Evolutionary conservation across 2,113 vertebrate species (phyloP).

Genomic region (Pimephales promelas): DNA sequence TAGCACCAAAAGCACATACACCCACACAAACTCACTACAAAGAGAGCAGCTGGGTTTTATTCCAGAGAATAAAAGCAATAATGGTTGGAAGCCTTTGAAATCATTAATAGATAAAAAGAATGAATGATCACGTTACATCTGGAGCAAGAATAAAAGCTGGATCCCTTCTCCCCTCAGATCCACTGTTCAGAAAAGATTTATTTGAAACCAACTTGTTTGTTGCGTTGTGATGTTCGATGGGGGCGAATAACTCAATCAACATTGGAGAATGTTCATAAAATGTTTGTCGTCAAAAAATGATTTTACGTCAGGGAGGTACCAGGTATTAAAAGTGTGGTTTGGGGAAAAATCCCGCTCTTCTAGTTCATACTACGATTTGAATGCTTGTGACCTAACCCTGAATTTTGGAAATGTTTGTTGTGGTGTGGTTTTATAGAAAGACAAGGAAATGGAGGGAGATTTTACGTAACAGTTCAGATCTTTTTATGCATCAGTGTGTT

Average conservation of each 20-base stretch:
- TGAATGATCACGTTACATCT: constrained; percentile 64
- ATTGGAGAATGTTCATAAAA: neutral
- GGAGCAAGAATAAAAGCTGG: constrained; percentile 61
- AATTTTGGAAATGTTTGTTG: neutral
- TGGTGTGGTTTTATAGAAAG: neutral
- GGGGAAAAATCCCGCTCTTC: constrained; percentile 7
- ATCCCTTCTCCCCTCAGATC: constrained; percentile 60
- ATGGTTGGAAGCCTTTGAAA: constrained; percentile 66
- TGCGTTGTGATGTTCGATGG: neutral
- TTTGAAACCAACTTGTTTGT: constrained; percentile 38
- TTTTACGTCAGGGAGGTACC: constrained; percentile 23
- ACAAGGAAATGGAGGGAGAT: neutral
- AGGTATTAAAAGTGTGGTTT: neutral
- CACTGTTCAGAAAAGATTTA: constrained; percentile 46
- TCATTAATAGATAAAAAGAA: constrained; percentile 67
- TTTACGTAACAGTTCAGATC: neutral
- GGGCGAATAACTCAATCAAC: constrained; percentile 33
- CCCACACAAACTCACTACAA: constrained; percentile 57
- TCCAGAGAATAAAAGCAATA: constrained; percentile 64
- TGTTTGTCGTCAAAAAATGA: neutral
- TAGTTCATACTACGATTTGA: neutral
- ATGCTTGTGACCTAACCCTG: neutral
- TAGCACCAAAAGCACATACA: constrained; percentile 47
- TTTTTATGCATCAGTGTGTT: constrained; percentile 19
- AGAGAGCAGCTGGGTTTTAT: constrained; percentile 67